Base-by-base conservation (phyloP, 2,888 invertebrate genomes). In the Drosophila prolongata region DNA sequence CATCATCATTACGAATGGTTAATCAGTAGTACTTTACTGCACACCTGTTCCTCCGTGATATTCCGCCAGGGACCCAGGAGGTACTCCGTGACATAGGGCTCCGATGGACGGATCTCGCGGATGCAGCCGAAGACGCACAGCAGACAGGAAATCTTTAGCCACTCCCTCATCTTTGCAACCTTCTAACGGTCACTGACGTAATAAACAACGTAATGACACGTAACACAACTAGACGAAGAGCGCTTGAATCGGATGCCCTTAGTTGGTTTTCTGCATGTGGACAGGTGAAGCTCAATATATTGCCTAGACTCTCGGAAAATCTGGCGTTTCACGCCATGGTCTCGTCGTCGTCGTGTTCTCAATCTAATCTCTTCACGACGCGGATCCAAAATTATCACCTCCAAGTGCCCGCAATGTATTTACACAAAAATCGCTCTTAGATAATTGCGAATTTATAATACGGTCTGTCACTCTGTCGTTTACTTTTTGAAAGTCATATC, bases 81-180 rank as follows among this genome's bases (percentile, higher is more conserved):
- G 90, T 95, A 97, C 89, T 97, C 95, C 0, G 96, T 96, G 13
- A 97, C 94, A 89, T 96, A 97, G 0, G 97, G 96, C 87, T 97
- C 97, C 0, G 96, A 96, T 0, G 97, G 97, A n/a, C 97, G 93
- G 58, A 97, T 95, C 91, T 97, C 97, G 76, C 97, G 95, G 40
- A 97, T 92, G 79, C 96, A 95, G 9, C 97, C 97, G 90, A 97
- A 97, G 42, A 95, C 92, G 88, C 97, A 96, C 30, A 97, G 92
- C 54, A 96, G 91, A 35, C 95, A 92, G 0, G 96, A 96, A 57
- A 96, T 94, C 90, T 94, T 94, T 34, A 95, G 90, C 97, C 97
- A 97, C 80, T 93, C 87, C 77, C 91, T 85, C 92, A 92, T 92
- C n/a, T 59, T 35, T 14, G 0, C 37, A 46, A 49, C 40, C 30